Base-by-base conservation (phyloP, 2,797 vertebrate species). In the Fistularia commersonii region DNA sequence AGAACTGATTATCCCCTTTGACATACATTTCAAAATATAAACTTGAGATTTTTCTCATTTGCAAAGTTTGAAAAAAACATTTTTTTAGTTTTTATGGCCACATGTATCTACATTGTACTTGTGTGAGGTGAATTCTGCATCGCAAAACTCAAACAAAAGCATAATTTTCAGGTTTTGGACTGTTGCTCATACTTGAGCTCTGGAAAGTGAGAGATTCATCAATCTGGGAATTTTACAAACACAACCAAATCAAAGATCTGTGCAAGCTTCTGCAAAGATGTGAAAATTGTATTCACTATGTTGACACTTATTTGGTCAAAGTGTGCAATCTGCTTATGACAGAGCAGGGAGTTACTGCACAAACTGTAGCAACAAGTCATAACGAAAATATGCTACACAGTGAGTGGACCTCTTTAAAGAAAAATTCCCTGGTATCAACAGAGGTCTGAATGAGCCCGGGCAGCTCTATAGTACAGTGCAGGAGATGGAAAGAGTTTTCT, bases 401-500 rank as follows among this genome's bases (percentile, higher is more conserved):
- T 62, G 38, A 41, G 40, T 46, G 44, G 34, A 15, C 32, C 40
- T 13, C 42, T 44, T 41, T 44, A 11, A 12, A 46, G 45, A 44
- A 47, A 31, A 38, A 58, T 41, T 32, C n/a, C 3, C 31, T 15
- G 52, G 44, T 33, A 45, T 51, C 54, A 46, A 10, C 56, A 51
- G 11, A 50, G 50, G 35, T 47, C 58, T 59, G 67, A 77, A 76
- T 66, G 55, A 64, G 54, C 41, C 47, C 50, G 63, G 48, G 69
- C 62, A 48, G 48, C 44, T 46, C 51, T 62, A 61, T 49, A 65
- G 52, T 52, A 43, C 33, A 11, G 32, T 12, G 23, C 54, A 44
- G 79, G 55, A 65, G 76, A 80, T 85, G 80, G 84, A 86, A 88
- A 86, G 59, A 45, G 57, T 69, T 74, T 78, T 64, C 76, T 73